A percentile compares a stretch with the other conserved stretches of the same genome.
Evolutionary conservation across 2,113 vertebrate genomes (phyloP).

Genomic region (Athene noctua): DNA sequence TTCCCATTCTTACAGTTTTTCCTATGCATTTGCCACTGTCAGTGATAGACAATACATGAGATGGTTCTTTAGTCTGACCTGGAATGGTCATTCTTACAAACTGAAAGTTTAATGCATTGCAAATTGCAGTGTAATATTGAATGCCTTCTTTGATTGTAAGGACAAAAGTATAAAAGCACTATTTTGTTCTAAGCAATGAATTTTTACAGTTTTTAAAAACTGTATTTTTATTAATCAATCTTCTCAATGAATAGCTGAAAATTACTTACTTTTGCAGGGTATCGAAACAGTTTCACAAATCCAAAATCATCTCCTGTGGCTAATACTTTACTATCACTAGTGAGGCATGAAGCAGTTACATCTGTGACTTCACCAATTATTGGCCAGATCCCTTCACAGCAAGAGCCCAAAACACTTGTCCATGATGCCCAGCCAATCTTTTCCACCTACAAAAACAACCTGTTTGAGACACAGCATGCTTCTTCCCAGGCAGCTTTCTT

Average conservation of each 20-base stretch:
- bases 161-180: neutral
- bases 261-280: constrained; percentile 89
- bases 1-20: neutral
- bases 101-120: neutral
- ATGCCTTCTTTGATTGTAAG: neutral
- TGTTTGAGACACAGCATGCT: constrained; percentile 13
- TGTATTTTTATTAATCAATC: neutral
- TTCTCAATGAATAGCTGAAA: neutral
- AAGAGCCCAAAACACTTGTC: constrained; percentile 93
- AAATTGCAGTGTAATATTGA: neutral
- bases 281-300: constrained; percentile 96
- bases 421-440: constrained; percentile 95
- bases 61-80: neutral
- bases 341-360: constrained; percentile 90
- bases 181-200: neutral
- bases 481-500: neutral
- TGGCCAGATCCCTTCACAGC: constrained; percentile 94
- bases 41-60: neutral
- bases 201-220: neutral
- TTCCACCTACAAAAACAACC: constrained; percentile 82
- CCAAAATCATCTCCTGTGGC: constrained; percentile 97
- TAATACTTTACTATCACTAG: constrained; percentile 86
- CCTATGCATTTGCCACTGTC: neutral
- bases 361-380: constrained; percentile 93
- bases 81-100: neutral